Base-by-base conservation (phyloP, 1,140 invertebrate species). In the Drosophila parvula region DNA sequence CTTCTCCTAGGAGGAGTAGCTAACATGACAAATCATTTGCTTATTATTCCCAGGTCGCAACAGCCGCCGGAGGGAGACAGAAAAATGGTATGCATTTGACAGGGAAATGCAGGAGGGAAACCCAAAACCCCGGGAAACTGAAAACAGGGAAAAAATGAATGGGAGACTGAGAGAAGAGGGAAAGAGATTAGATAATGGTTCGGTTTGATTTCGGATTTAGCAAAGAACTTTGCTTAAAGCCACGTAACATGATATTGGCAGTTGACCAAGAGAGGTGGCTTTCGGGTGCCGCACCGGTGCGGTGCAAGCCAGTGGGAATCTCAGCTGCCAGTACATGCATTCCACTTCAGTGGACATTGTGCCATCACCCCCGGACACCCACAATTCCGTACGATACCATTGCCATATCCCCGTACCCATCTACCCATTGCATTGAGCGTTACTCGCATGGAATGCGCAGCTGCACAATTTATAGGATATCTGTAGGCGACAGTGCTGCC, bases 11-110 rank as follows among this genome's bases (percentile, higher is more conserved):
- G 32, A 44, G 45, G 61, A 30, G 32, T 12, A 79, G 65, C 67
- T 60, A 63, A 79, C 79, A 79, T 88, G 83, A 88, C 75, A 82
- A 86, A 88, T 86, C 83, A 86, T 88, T 88, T 82, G 64, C 79
- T 77, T 82, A 73, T 82, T 85, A 85, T 84, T 40, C 62, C 45
- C 70, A 74, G 67, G 56, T 59, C 56, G 61, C 55, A 41, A 57
- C 36, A 27, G 36, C 32, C 51, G 50, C 51, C 51, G 18, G 36
- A 5, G 36, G 32, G n/a, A 14, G 16, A 36, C 32, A 44, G 38
- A n/a, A 63, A 16, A 62, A 58, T 44, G 48, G n/a, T 57, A 43
- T 78, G 75, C 58, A 78, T 63, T 44, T 47, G 74, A 63, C 75
- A 70, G 32, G 75, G 53, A 62, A 41, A 36, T 53, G 16, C 10